Evolutionary conservation across 64 coral and sea anemone species (phyloP), one percentile per base, ranked within the genome.

Genomic region (Dendronephthya gigantea): DNA sequence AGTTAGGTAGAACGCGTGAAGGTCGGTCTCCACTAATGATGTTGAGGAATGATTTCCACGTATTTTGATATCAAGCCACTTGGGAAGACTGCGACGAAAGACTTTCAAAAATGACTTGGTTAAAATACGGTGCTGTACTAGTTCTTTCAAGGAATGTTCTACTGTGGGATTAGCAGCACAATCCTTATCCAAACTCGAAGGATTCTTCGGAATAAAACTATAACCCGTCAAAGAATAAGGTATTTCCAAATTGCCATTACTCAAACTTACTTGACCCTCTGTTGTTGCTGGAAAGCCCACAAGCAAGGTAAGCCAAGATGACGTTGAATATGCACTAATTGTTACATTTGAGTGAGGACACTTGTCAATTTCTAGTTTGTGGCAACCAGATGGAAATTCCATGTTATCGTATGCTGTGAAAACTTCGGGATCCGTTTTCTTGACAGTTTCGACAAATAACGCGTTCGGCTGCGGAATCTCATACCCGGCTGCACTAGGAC

Each of bases 401-500:
- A 30, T 58, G 31, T 23, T 35, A 40, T 49, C 22, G 4, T 43
- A 58, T 16, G n/a, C n/a, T n/a, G 16, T 45, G 11, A 11, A 45
- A 45, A 45, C 16, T 29, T 40, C 7, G 22, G 41, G 48, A 48
- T 39, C 39, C 48, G 5, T 33, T 25, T 47, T 82, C 32, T 36
- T 10, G 14, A 19, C 29, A 23, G 75, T 25, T 33, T 25, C 50
- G 2, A 83, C 76, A 40, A 82, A 52, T 52, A 88, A 32, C 2
- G 82, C 48, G 2, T 38, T 39, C 11, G 31, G 43, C 50, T 40
- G 37, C 17, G 87, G 87, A 62, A 36, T 19, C 30, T 30, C 45
- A 68, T 51, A 88, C 14, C 55, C 50, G 2, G 37, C 68, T 16
- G 87, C 72, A 66, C 52, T 83, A 8, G 35, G 28, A 50, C 87